phyloP scores from a whole-genome alignment of 92 coral and sea anemone genomes.

The Pocillopora grandis region DNA sequence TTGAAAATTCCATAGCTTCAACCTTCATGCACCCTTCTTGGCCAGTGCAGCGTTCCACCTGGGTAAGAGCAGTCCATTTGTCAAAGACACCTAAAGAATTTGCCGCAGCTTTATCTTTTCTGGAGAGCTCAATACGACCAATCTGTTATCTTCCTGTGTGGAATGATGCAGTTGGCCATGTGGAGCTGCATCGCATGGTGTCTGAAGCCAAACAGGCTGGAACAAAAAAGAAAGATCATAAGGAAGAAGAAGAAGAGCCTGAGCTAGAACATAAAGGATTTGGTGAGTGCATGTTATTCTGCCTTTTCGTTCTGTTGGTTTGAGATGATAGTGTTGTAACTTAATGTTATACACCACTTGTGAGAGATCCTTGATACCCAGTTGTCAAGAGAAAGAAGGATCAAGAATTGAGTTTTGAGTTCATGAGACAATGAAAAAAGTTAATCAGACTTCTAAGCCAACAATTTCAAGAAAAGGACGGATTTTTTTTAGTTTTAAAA shows the following conservation, averaged over 20 bases:
- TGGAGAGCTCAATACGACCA: constrained; percentile 87
- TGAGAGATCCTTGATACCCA: no score
- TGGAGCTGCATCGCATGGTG: constrained; percentile 78
- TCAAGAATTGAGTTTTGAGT: no score
- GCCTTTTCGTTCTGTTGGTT: background rate
- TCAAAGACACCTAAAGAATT: constrained; percentile 85
- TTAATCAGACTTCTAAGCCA: no score
- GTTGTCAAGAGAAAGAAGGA: no score
- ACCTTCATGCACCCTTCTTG: constrained; percentile 98
- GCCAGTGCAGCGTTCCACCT: constrained; percentile 97
- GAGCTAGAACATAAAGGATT: constrained; percentile 63
- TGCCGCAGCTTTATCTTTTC: constrained; percentile 81
- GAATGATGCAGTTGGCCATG: constrained; percentile 91
- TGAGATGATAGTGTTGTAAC: background rate
- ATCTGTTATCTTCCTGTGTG: constrained; percentile 87
- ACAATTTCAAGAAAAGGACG: no score
- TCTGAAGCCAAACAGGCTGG: constrained; percentile 70
- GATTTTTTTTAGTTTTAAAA: no score
- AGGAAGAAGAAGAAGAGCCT: constrained; percentile 89
- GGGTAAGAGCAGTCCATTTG: constrained; percentile 94
- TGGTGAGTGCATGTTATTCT: constrained; percentile 8
- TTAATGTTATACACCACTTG: background rate
- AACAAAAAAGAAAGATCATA: constrained; percentile 66
- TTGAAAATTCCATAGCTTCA: constrained; percentile 88
- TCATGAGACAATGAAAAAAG: no score